Percentiles rank a stretch among this genome's conserved stretches.
Evolutionary conservation across 2,888 invertebrate species (phyloP).

Genomic region (Ochlodes sylvanus): DNA sequence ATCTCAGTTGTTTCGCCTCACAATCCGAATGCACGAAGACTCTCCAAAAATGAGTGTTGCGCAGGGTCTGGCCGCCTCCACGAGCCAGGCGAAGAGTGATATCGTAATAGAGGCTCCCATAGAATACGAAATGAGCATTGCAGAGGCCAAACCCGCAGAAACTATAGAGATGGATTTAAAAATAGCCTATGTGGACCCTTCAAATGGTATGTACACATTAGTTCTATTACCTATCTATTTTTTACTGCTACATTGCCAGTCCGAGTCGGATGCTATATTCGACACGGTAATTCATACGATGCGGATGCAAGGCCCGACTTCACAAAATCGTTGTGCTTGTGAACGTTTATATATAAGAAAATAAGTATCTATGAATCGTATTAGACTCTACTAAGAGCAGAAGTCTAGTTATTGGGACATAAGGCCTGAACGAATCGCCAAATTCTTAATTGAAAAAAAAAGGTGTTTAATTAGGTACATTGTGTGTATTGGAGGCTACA

Average conservation of each 20-base stretch:
- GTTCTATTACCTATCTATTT: slow-evolving; percentile 1
- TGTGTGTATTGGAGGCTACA: slow-evolving; percentile 70
- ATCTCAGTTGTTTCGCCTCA: slow-evolving; percentile 69
- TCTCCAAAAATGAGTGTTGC: slow-evolving; percentile 88
- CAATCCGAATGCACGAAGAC: slow-evolving; percentile 88
- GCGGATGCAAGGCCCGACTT: slow-evolving; percentile 27
- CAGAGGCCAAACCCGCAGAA: slow-evolving; percentile 78
- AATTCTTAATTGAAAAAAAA: slow-evolving; percentile 63
- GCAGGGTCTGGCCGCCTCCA: slow-evolving; percentile 87
- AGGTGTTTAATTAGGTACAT: slow-evolving; percentile 67
- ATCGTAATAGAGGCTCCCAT: slow-evolving; percentile 73
- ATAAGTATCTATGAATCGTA: slow-evolving; percentile 51
- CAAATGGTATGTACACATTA: slow-evolving; percentile 81
- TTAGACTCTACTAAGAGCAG: slow-evolving; percentile 64
- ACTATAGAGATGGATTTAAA: slow-evolving; percentile 85
- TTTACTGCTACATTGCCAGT: slow-evolving; percentile 19
- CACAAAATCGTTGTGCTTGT: slow-evolving; percentile 44
- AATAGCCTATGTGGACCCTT: slow-evolving; percentile 86
- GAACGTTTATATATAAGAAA: slow-evolving; percentile 18
- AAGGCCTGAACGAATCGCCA: slow-evolving; percentile 63
- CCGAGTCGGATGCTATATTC: slow-evolving; percentile 26
- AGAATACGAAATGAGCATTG: slow-evolving; percentile 75
- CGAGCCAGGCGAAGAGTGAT: slow-evolving; percentile 81
- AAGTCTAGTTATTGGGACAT: slow-evolving; percentile 59
- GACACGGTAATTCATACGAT: slow-evolving; percentile 29